Conservation (phyloP, 2,113 vertebrate genomes). For the human region DNA sequence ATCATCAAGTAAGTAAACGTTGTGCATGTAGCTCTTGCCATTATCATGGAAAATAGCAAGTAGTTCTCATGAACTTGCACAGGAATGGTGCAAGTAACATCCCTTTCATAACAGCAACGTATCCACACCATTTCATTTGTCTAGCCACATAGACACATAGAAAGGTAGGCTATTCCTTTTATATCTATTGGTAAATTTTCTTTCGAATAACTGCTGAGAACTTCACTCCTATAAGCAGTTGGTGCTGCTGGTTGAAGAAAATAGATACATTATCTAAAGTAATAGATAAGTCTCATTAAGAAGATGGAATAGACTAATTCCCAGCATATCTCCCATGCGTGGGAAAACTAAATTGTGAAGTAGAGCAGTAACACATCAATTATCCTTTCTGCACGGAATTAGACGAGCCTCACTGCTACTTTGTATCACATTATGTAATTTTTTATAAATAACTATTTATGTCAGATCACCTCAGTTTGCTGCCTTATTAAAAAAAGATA, state of each 20-base stretch:
- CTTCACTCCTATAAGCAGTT: rapidly evolving
- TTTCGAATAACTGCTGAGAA: conserved; percentile 42
- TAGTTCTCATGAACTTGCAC: not conserved
- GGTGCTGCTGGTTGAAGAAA: conserved; percentile 61
- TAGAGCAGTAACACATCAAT: not conserved
- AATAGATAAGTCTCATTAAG: conserved; percentile 71
- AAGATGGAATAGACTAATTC: conserved; percentile 61
- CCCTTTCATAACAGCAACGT: not conserved
- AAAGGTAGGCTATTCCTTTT: conserved; percentile 22
- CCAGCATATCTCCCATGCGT: conserved; percentile 41
- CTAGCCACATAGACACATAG: not conserved
- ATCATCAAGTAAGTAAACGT: conserved; percentile 66
- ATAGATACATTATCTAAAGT: conserved; percentile 66
- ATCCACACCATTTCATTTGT: not conserved
- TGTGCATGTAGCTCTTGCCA: not conserved
- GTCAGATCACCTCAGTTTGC: conserved; percentile 1
- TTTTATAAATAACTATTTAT: conserved; percentile 63
- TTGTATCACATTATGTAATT: conserved; percentile 48
- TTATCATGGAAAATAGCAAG: conserved; percentile 10
- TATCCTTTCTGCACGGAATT: not conserved
- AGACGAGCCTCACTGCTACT: not conserved
- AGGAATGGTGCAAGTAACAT: not conserved
- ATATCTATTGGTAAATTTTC: not conserved
- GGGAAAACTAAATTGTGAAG: conserved; percentile 50
- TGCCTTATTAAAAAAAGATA: conserved; percentile 23